Conservation (phyloP, 2,888 invertebrate genomes). For the Rhorus exstirpatorius region DNA sequence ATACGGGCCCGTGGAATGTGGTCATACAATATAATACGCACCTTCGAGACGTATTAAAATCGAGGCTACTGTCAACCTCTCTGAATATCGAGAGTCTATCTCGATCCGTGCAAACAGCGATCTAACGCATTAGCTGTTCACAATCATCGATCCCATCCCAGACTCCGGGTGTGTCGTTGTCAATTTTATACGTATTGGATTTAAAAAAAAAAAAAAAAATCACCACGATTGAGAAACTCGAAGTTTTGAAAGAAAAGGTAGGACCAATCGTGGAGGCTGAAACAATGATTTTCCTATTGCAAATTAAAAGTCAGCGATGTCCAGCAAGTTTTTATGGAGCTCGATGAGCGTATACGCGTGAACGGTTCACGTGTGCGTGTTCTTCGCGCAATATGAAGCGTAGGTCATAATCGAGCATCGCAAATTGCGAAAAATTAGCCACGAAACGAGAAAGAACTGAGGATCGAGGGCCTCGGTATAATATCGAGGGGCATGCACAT, state of each 20-base stretch:
- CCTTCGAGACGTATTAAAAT: slow-evolving; percentile 70
- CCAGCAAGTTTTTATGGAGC: slow-evolving; percentile 17
- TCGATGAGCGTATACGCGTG: neutral
- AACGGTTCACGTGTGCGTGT: neutral
- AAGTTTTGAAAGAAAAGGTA: neutral
- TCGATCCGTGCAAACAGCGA: slow-evolving; percentile 61
- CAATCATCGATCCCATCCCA: slow-evolving; percentile 52
- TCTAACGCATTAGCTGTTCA: neutral
- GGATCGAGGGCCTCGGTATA: slow-evolving; percentile 29
- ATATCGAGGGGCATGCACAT: slow-evolving; percentile 1
- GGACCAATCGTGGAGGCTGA: neutral
- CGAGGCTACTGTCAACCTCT: slow-evolving; percentile 70
- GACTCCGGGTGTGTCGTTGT: slow-evolving; percentile 30
- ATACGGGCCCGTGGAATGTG: slow-evolving; percentile 68
- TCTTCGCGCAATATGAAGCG: slow-evolving; percentile 17
- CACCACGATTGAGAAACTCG: slow-evolving; percentile 4
- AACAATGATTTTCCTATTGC: slow-evolving; percentile 8
- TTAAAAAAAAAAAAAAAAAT: no score
- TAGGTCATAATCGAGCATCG: slow-evolving; percentile 36
- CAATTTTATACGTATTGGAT: slow-evolving; percentile 43
- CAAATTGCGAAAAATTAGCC: slow-evolving; percentile 74
- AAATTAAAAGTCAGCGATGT: slow-evolving; percentile 36
- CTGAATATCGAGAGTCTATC: slow-evolving; percentile 58
- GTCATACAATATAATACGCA: slow-evolving; percentile 71
- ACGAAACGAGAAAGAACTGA: slow-evolving; percentile 79